A percentile compares a stretch with the other conserved stretches of the same genome.
Conservation (phyloP, 2,888 invertebrate genomes). For the Callyntrura sp. region DNA sequence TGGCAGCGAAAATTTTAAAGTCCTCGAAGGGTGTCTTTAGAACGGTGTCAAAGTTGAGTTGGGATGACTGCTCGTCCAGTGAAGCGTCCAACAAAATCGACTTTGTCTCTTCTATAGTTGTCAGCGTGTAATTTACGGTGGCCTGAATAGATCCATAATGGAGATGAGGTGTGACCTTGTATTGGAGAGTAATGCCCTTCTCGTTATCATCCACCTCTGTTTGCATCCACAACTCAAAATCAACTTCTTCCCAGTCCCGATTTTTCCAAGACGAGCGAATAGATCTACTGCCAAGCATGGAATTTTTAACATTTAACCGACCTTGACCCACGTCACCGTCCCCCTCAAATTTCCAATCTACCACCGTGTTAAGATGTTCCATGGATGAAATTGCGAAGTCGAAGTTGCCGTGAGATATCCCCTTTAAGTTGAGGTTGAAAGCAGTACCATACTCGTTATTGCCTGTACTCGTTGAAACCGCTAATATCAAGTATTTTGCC, state of each 20-base stretch:
- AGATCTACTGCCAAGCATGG: conserved; percentile 73
- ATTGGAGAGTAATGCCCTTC: conserved; percentile 76
- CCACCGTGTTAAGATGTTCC: conserved; percentile 70
- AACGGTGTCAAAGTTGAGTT: conserved; percentile 70
- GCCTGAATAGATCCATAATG: conserved; percentile 71
- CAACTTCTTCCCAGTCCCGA: conserved; percentile 75
- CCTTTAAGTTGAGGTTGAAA: conserved; percentile 74
- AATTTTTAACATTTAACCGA: conserved; percentile 66
- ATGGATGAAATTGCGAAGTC: conserved; percentile 71
- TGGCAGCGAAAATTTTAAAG: conserved; percentile 46
- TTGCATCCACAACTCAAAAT: conserved; percentile 76
- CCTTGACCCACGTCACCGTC: conserved; percentile 69
- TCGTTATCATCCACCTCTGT: conserved; percentile 62
- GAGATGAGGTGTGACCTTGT: conserved; percentile 58
- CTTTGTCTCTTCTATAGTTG: conserved; percentile 55
- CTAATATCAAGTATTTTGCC: conserved; percentile 41
- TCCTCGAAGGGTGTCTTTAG: conserved; percentile 79
- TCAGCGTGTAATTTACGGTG: conserved; percentile 72
- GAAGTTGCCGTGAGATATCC: conserved; percentile 77
- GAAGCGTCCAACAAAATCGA: conserved; percentile 68
- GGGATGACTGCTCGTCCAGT: conserved; percentile 63
- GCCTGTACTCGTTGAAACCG: conserved; percentile 70
- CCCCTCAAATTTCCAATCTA: conserved; percentile 81
- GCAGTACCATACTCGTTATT: conserved; percentile 63
- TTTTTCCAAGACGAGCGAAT: conserved; percentile 77